These are phyloP conservation scores for Podotricha telesiphe DNA, from an alignment of 2,888 invertebrate genomes.

Conservation along the genomic window DNA sequence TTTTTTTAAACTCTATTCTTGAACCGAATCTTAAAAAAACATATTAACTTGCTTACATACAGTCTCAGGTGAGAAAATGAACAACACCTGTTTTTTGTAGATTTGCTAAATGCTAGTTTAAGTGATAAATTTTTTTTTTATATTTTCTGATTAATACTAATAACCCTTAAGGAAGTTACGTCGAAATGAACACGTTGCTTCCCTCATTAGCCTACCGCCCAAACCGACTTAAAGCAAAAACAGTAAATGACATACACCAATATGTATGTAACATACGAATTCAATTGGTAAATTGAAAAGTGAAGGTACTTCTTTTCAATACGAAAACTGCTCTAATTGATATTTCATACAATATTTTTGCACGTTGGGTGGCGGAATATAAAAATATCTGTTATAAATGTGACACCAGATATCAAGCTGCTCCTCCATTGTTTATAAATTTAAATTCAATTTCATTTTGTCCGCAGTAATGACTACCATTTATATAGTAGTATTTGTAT, in stretches of 20 bases:
- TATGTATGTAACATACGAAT: conserved; percentile 67
- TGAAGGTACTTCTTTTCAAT: conserved; percentile 70
- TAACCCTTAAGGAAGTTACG: conserved; percentile 34
- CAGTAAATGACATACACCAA: conserved; percentile 77
- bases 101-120: background rate
- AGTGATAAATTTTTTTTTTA: background rate
- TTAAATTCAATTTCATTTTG: conserved; percentile 45
- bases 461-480: conserved; percentile 4
- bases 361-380: conserved; percentile 76
- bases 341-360: conserved; percentile 77
- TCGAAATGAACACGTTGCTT: conserved; percentile 74
- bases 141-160: background rate
- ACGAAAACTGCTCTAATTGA: conserved; percentile 78
- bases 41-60: too few relatives aligned
- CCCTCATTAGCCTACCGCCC: conserved; percentile 80
- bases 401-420: conserved; percentile 63
- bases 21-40: background rate
- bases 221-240: conserved; percentile 75
- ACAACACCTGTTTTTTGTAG: conserved; percentile 41
- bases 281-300: conserved; percentile 80
- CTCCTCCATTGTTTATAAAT: conserved; percentile 54
- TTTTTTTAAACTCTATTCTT: too few relatives aligned
- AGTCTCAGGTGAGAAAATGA: background rate
- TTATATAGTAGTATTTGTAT: background rate
- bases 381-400: conserved; percentile 70